Evolutionary conservation across 2,888 invertebrate species (phyloP).

Genomic region (Ectemnius continuus): DNA sequence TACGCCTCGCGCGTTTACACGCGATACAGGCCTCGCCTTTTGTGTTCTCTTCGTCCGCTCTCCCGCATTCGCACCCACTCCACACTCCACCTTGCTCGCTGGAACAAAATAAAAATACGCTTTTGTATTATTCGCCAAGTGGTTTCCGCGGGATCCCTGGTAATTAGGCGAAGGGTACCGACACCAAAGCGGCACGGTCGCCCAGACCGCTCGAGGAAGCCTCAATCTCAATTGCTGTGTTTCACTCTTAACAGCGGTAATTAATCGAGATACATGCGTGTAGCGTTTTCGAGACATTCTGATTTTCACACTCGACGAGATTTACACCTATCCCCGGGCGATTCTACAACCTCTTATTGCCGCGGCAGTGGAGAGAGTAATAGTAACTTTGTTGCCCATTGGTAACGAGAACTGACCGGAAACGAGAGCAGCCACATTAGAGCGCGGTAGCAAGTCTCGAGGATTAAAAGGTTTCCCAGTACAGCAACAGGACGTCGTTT

Average conservation of each 20-base stretch:
- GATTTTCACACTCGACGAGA: too few species aligned
- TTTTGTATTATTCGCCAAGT: slow-evolving; percentile 1
- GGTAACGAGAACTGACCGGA: slow-evolving; percentile 44
- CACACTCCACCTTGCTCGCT: neutral
- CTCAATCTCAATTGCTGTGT: too few species aligned
- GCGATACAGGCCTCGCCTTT: slow-evolving; percentile 47
- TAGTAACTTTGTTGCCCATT: too few species aligned
- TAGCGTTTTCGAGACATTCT: too few species aligned
- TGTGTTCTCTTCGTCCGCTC: slow-evolving; percentile 4
- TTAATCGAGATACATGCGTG: too few species aligned
- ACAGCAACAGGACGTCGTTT: slow-evolving; percentile 64
- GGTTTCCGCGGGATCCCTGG: too few species aligned
- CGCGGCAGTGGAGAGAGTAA: too few species aligned
- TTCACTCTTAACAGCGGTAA: too few species aligned
- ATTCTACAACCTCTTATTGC: too few species aligned
- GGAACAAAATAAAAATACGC: slow-evolving; percentile 45
- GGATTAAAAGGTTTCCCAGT: slow-evolving; percentile 58
- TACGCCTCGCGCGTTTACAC: slow-evolving; percentile 59
- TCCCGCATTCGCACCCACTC: slow-evolving; percentile 11
- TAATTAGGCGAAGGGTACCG: too few species aligned
- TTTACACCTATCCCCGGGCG: too few species aligned
- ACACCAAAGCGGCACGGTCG: too few species aligned
- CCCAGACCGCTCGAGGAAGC: neutral
- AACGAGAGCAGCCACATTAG: slow-evolving; percentile 60
- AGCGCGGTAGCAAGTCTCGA: slow-evolving; percentile 53